Evolutionary conservation across 2,888 invertebrate species (phyloP), one percentile per base, ranked within the genome.

Genomic region (Andrena marginata): DNA sequence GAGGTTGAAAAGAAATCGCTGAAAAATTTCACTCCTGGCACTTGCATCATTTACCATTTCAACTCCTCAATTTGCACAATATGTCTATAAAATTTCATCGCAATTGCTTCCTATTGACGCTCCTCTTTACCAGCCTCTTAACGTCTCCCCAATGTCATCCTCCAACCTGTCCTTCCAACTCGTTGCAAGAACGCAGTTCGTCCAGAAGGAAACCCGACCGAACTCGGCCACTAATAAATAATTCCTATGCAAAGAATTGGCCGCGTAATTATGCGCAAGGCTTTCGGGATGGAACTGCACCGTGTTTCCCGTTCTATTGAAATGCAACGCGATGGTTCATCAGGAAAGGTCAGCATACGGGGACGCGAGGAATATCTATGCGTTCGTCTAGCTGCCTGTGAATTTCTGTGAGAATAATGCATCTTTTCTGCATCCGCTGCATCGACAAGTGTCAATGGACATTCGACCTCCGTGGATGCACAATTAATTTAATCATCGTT

Each of bases 211-310:
- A 51, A 33, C 48, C 71, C 51, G 74, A 48, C 31, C 23, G 67
- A 31, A 60, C 59, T 23, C 10, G 31, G 10, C 16, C 64, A 33
- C 59, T 77, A 80, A 84, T 73, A 77, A 87, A 86, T 85, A 70
- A 86, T 87, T 87, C 73, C 80, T 49, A 86, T 81, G 81, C 85
- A 71, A 85, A 81, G 82, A 85, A 84, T 77, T 68, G 82, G 59
- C 51, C 78, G 29, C 63, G 75, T 63, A 82, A 88, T 88, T 87
- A 87, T 88, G 83, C 87, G 48, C 87, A 81, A 85, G 87, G 82
- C 56, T 80, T 26, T 59, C 74, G 48, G 70, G 80, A 82, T 76
- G 79, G 80, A 60, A 51, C 69, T 74, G 78, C 76, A 76, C 56
- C 80, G 84, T 51, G 65, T 86, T 84, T 84, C 77, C 86, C 83